phyloP scores from a whole-genome alignment of 1,140 invertebrate genomes.

The Pogonus chalceus region DNA sequence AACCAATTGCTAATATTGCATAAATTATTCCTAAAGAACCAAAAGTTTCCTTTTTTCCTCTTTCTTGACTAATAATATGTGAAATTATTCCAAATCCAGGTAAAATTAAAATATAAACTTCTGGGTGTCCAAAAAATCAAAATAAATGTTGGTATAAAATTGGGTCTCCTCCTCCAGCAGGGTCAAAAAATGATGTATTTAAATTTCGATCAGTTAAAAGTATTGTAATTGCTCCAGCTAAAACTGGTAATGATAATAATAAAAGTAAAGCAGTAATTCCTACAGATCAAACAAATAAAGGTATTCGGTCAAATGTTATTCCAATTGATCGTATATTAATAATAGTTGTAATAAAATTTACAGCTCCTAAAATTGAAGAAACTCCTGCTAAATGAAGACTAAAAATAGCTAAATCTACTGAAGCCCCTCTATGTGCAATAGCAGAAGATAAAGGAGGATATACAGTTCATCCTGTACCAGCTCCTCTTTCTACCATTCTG shows the following conservation, averaged over 20 bases:
- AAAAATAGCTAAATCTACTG: background rate
- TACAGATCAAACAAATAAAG: constrained; percentile 33
- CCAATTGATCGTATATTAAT: background rate
- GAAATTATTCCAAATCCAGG: too few relatives aligned
- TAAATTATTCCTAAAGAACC: too few relatives aligned
- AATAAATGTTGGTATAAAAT: too few relatives aligned
- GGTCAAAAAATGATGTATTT: too few relatives aligned
- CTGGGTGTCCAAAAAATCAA: too few relatives aligned
- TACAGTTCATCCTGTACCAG: constrained; percentile 52
- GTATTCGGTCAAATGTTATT: background rate
- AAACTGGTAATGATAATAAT: constrained; percentile 38
- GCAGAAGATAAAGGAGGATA: constrained; percentile 48
- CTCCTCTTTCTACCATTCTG: constrained; percentile 45
- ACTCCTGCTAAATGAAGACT: background rate
- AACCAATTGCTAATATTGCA: too few relatives aligned
- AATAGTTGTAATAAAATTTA: background rate
- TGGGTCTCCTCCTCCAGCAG: too few relatives aligned
- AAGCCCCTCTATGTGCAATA: background rate
- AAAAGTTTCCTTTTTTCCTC: too few relatives aligned
- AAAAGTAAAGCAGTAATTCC: constrained; percentile 39
- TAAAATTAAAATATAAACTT: too few relatives aligned
- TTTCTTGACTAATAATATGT: too few relatives aligned
- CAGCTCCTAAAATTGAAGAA: background rate
- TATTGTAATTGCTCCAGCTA: constrained; percentile 44
- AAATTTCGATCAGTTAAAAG: constrained; percentile 42